phyloP scores from a whole-genome alignment of 2,797 vertebrate genomes.

The Acrossocheilus wenchowensis region DNA sequence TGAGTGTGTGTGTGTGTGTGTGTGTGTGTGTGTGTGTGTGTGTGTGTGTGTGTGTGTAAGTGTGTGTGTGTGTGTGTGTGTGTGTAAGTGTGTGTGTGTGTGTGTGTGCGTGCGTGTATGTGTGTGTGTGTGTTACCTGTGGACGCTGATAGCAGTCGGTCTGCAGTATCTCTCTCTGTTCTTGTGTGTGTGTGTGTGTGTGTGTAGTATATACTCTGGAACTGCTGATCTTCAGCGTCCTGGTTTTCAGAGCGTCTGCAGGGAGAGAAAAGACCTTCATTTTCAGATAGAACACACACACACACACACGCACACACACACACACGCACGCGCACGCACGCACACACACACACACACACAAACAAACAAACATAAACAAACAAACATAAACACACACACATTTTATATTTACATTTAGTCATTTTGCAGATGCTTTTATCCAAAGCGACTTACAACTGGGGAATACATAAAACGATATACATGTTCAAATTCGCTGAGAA shows the following conservation, averaged over 20 bases:
- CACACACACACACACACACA: too few species aligned
- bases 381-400: not conserved
- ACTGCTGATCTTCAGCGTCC: slow-evolving; percentile 23
- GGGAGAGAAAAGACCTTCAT: slow-evolving; percentile 29
- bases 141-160: too few species aligned
- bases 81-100: slow-evolving; percentile 11
- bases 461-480: too few species aligned
- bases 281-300: not conserved
- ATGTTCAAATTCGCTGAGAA: not conserved
- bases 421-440: too few species aligned
- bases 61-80: too few species aligned
- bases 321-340: not conserved
- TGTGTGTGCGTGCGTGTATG: slow-evolving; percentile 32
- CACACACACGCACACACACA: too few species aligned
- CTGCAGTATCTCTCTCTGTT: too few species aligned
- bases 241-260: slow-evolving; percentile 19
- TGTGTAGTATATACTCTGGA: slow-evolving; percentile 29
- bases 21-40: too few species aligned
- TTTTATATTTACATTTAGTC: too few species aligned
- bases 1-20: too few species aligned
- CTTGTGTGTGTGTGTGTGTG: slow-evolving; percentile 1
- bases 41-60: too few species aligned
- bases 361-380: not conserved
- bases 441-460: too few species aligned
- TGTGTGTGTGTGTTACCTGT: not conserved